phyloP scores from a whole-genome alignment of 1,140 invertebrate genomes.

The Nephotettix cincticeps region DNA sequence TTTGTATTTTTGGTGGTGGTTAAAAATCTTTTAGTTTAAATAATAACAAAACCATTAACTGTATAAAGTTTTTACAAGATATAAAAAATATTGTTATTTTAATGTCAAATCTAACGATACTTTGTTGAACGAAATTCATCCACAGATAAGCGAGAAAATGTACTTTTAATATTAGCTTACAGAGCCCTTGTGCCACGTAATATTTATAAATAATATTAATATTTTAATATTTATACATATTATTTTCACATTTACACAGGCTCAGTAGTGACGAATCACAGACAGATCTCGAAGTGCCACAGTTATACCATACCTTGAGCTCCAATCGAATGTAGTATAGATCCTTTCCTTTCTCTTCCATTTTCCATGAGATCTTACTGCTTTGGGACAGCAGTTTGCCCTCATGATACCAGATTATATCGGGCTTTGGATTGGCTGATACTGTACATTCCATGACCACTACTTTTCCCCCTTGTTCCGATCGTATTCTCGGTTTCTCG shows the following conservation, averaged over 20 bases:
- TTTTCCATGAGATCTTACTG: constrained; percentile 73
- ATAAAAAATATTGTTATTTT: too few relatives aligned
- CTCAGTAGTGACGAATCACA: too few relatives aligned
- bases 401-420: constrained; percentile 90
- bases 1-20: too few relatives aligned
- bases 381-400: constrained; percentile 75
- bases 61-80: too few relatives aligned
- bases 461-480: constrained; percentile 91
- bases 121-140: too few relatives aligned
- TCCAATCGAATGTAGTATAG: constrained; percentile 89
- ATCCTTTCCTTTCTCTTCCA: constrained; percentile 74
- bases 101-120: too few relatives aligned
- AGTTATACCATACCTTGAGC: constrained; percentile 60
- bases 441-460: constrained; percentile 98
- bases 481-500: constrained; percentile 94
- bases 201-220: background rate
- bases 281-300: too few relatives aligned
- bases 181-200: too few relatives aligned
- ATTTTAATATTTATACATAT: background rate
- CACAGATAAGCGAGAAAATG: too few relatives aligned
- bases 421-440: constrained; percentile 89
- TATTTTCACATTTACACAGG: background rate
- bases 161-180: too few relatives aligned
- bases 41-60: too few relatives aligned
- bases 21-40: too few relatives aligned